These are phyloP conservation scores for Mactromeris polynyma DNA, from an alignment of 2,888 invertebrate species.

Conservation along the genomic window DNA sequence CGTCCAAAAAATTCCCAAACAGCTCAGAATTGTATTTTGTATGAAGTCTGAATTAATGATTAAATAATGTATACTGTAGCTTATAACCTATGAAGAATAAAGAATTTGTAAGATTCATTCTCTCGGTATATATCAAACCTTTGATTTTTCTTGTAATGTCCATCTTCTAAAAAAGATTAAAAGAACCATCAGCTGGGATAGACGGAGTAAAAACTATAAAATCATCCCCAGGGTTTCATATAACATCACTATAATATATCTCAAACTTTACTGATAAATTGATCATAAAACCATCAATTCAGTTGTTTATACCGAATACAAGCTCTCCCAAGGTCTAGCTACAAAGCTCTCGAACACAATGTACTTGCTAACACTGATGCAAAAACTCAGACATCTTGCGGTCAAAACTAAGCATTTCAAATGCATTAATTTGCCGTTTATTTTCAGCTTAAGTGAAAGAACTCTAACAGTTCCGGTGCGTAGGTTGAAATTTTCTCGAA, in stretches of 20 bases:
- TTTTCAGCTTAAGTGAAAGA: neutral
- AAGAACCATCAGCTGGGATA: neutral
- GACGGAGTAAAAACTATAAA: neutral
- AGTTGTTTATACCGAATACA: neutral
- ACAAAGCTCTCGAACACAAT: neutral
- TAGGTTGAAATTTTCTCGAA: neutral
- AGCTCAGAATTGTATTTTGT: neutral
- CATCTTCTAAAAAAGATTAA: slow-evolving; percentile 1
- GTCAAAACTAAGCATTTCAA: neutral
- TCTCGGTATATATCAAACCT: neutral
- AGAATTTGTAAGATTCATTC: neutral
- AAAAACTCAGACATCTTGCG: neutral
- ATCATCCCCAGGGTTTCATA: neutral
- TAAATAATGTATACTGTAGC: neutral
- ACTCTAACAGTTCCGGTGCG: neutral
- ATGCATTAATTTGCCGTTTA: neutral
- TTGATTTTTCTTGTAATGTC: slow-evolving; percentile 14
- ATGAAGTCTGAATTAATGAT: slow-evolving; percentile 13
- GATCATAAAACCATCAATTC: neutral
- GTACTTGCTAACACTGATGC: neutral
- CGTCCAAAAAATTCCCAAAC: neutral
- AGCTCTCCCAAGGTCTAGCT: neutral
- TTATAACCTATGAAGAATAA: neutral
- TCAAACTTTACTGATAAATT: neutral
- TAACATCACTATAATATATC: neutral